Evolutionary conservation across 1,140 invertebrate genomes (phyloP), one percentile per base, ranked within the genome.

Genomic region (Agrilus planipennis): DNA sequence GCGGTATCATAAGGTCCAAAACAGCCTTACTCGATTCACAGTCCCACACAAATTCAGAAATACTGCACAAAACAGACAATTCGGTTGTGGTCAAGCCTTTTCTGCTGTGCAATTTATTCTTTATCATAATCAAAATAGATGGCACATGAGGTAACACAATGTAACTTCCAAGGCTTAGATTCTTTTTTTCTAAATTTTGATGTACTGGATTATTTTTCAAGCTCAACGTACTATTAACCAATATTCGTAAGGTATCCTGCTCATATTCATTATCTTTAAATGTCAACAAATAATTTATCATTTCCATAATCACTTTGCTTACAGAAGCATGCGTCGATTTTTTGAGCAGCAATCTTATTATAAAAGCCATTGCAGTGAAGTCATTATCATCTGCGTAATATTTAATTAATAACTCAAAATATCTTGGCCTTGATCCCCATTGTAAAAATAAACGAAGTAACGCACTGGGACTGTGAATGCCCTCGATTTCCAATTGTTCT

Each of bases 381-480:
- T 53, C 38, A 10, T 32, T 39, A 5, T 50, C 41, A 43, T 67
- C 51, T 9, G 65, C 55, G 29, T 69, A 54, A 21, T 70, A 57
- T 52, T 84, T 84, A 0, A 73, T 67, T 20, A 91, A 67, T 4
- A 90, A 60, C 15, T 71, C 53, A 59, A 80, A 84, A 60, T 81
- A 88, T 46, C 82, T 71, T 4, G 82, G 74, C 64, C 84, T 78
- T 46, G 75, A 66, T 42, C 78, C 75, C 87, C 89, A 94, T 2
- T 70, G 62, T 2, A 72, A 62, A 6, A 93, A 71, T 2, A 94
- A 61, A 59, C 83, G 88, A 9, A 93, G 61, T 32, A 93, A 60
- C 2, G 81, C 72, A 3, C 89, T 90, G 1, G 88, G 86, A 52
- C 75, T 81, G 49, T 88, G 77, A 36, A 91, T 76, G 19, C 87